phyloP scores from a whole-genome alignment of 2,797 vertebrate genomes.

The Sebastes ruberrimus region DNA sequence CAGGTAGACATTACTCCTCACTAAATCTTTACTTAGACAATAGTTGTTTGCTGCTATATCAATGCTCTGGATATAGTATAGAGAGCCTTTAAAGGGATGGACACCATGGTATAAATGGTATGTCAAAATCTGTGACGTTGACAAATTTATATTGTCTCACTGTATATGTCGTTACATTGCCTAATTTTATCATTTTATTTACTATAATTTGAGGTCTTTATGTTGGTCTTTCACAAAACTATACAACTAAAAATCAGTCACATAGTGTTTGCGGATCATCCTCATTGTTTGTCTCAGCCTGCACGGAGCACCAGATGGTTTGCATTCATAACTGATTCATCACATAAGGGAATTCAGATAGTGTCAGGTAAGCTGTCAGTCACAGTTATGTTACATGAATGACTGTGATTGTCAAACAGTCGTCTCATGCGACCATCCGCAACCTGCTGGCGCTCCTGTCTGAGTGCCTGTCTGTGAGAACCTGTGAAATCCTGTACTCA shows the following conservation, averaged over 20 bases:
- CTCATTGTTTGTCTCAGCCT: neutral
- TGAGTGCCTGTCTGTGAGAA: neutral
- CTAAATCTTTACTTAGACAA: too few species aligned
- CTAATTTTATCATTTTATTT: neutral
- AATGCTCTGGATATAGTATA: too few species aligned
- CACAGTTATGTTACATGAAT: neutral
- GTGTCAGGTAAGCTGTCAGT: slow-evolving; percentile 31
- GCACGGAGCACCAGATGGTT: slow-evolving; percentile 7
- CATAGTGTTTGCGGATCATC: neutral
- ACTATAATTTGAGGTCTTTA: neutral
- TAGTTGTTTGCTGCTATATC: too few species aligned
- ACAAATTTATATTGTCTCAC: neutral
- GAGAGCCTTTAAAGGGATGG: too few species aligned
- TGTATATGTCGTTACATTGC: neutral
- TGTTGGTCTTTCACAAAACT: neutral
- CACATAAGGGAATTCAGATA: neutral
- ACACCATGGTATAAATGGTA: too few species aligned
- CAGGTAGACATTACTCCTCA: too few species aligned
- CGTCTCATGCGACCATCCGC: neutral
- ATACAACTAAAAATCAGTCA: neutral
- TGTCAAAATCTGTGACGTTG: neutral
- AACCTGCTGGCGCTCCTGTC: neutral
- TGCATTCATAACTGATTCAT: neutral
- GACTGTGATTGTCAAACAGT: neutral
- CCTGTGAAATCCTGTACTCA: slow-evolving; percentile 8